A percentile compares a stretch with the other conserved stretches of the same genome.
These are phyloP conservation scores for Punctoribates punctum DNA, from an alignment of 2,888 invertebrate genomes.

Conservation along the genomic window DNA sequence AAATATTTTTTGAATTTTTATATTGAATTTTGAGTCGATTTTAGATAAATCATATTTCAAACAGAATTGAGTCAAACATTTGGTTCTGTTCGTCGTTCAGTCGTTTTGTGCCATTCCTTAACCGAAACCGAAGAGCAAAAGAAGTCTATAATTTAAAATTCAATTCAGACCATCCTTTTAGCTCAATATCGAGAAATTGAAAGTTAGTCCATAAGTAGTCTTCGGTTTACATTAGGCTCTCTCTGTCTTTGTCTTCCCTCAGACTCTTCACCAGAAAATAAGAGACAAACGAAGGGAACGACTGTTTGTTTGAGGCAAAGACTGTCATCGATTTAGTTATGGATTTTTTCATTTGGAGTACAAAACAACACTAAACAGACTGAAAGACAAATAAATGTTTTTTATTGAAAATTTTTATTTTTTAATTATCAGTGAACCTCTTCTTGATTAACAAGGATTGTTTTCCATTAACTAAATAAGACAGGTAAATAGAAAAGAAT, in stretches of 20 bases:
- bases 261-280: not conserved
- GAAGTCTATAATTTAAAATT: slow-evolving; percentile 5
- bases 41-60: too few relatives aligned
- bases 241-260: too few relatives aligned
- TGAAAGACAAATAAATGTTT: not conserved
- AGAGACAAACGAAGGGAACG: not conserved
- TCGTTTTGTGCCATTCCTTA: too few relatives aligned
- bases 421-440: too few relatives aligned
- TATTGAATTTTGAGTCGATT: too few relatives aligned
- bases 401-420: not conserved
- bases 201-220: slow-evolving; percentile 7
- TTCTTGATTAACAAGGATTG: too few relatives aligned
- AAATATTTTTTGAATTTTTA: too few relatives aligned
- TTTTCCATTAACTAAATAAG: too few relatives aligned
- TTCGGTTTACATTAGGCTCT: not conserved
- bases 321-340: slow-evolving; percentile 30
- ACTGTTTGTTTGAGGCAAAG: not conserved
- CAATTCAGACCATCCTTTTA: slow-evolving; percentile 14
- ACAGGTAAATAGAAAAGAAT: too few relatives aligned
- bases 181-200: not conserved
- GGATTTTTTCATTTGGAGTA: not conserved
- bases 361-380: not conserved
- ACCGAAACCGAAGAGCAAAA: too few relatives aligned
- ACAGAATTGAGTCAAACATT: too few relatives aligned
- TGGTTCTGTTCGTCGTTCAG: too few relatives aligned